Base-by-base conservation (phyloP, 2,113 vertebrate genomes). In the Ctenodactylus gundi region DNA sequence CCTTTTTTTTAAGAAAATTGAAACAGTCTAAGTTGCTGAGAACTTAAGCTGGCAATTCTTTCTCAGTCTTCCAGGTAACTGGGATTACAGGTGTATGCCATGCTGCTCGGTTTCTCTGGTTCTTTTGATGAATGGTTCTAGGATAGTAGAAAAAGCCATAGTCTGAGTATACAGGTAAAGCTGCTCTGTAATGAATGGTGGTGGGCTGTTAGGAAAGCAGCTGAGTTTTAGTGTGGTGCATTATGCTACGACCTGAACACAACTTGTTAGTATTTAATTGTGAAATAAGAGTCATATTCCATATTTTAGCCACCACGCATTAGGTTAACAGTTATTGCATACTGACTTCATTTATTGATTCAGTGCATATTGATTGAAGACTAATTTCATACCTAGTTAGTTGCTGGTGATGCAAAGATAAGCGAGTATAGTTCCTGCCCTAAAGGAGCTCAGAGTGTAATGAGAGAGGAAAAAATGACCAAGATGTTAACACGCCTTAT, bases 221-320 rank as follows among this genome's bases (percentile, higher is more conserved):
- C 44, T 89, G 29, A 13, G 73, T 76, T 64, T 89, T 80, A 77
- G 53, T 10, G 7, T 27, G 20, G 1, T 49, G 13, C 51, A 4
- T 64, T 70, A 77, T 85, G 67, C n/a, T 46, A 11, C 23, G n/a
- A 41, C 18, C 55, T 55, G 31, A 90, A 55, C 90, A 73, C 60
- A 67, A 55, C 36, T 85, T 82, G 21, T 14, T 88, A 62, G 60
- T 67, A 39, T 90, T 82, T 51, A n/a, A 44, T 85, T 67, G 57
- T 29, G n/a, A n/a, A n/a, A n/a, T 67, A 75, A 75, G 58, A 51
- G 12, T 95, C 57, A 51, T 64, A 14, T 14, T 94, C 34, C 58
- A 46, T 70, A 49, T 85, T 94, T 94, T 93, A 58, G 82, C 57
- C 49, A 83, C 36, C 6, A 6, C 86, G 44, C 41, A 68, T 91